Conservation (phyloP, 2,113 vertebrate genomes). For the Nycticebus coucang region DNA sequence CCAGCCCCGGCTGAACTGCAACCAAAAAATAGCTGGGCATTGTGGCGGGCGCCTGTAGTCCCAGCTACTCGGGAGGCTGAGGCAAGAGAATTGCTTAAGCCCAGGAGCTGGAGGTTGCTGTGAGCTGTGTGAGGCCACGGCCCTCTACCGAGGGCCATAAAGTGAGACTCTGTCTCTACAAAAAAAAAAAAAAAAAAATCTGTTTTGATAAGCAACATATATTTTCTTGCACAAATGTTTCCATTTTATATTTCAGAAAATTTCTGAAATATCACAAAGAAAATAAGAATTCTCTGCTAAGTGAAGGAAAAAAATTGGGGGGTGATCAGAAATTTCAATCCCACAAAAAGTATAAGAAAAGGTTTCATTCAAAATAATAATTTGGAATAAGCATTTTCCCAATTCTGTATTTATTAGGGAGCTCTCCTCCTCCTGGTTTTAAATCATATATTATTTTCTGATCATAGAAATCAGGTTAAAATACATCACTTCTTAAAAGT, state of each 20-base stretch:
- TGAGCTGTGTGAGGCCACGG: no score
- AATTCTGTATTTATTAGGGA: conserved; percentile 12
- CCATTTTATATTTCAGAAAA: conserved; percentile 3
- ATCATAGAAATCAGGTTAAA: conserved; percentile 26
- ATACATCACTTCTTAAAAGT: background rate
- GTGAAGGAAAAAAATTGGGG: background rate
- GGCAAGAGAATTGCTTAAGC: no score
- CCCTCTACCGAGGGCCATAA: no score
- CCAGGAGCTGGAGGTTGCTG: no score
- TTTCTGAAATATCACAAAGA: conserved; percentile 38
- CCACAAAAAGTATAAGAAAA: conserved; percentile 37
- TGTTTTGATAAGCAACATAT: background rate
- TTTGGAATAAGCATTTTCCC: background rate
- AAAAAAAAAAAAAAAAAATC: no score
- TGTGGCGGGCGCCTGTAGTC: no score
- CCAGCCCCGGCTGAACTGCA: no score
- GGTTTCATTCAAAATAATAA: conserved; percentile 13
- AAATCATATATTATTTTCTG: background rate
- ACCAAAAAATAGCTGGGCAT: no score
- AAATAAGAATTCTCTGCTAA: conserved; percentile 16
- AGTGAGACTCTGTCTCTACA: no score
- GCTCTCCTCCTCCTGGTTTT: conserved; percentile 17
- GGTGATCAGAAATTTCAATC: conserved; percentile 16
- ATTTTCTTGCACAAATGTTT: conserved; percentile 43
- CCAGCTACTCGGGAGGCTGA: no score